These are phyloP conservation scores for Leucoma salicis DNA, from an alignment of 2,888 invertebrate species.

Conservation along the genomic window DNA sequence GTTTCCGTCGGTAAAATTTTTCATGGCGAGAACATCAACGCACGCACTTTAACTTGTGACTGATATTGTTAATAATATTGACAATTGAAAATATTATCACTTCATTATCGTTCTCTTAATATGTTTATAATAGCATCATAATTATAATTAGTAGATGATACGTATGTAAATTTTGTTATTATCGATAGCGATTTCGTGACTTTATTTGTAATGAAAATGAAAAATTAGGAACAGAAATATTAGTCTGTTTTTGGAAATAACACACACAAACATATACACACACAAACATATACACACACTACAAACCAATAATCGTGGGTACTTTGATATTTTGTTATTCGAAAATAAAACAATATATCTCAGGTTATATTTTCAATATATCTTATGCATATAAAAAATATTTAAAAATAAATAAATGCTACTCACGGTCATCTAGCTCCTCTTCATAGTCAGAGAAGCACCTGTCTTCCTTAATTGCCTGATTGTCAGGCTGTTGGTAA, in stretches of 20 bases:
- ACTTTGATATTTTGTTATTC: neutral
- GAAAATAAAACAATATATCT: neutral
- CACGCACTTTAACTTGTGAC: constrained; percentile 13
- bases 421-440: constrained; percentile 70
- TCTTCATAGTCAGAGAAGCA: constrained; percentile 72
- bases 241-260: too few species aligned
- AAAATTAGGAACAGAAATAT: too few species aligned
- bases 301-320: too few species aligned
- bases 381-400: too few species aligned
- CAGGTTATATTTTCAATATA: too few species aligned
- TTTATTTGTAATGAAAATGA: too few species aligned
- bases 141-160: neutral
- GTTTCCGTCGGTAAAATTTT: constrained; percentile 15
- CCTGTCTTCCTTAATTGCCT: constrained; percentile 60
- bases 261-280: too few species aligned
- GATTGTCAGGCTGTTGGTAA: constrained; percentile 65
- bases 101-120: neutral
- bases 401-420: neutral
- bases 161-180: neutral
- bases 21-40: constrained; percentile 64
- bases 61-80: constrained; percentile 2
- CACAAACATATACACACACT: too few species aligned
- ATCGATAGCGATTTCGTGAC: too few species aligned
- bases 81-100: neutral
- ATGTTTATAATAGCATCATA: neutral